Evolutionary conservation across 2,797 vertebrate species (phyloP).

Genomic region (Paratrypauchen microcephalus): DNA sequence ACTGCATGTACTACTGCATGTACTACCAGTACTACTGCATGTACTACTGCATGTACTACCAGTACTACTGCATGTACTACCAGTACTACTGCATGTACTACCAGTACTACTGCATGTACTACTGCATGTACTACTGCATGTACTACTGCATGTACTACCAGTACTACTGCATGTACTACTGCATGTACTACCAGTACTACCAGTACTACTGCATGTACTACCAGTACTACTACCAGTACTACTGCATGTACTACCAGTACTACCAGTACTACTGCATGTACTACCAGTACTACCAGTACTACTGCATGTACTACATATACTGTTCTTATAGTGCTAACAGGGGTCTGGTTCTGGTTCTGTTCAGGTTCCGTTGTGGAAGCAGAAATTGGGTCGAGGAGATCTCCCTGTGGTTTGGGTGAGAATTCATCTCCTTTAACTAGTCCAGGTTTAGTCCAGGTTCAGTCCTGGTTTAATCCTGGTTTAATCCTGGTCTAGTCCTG

Average conservation of each 20-base stretch:
- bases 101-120: neutral
- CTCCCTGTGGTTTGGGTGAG: neutral
- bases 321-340: too few relatives aligned
- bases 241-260: neutral
- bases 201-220: too few relatives aligned
- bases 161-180: neutral
- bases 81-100: too few relatives aligned
- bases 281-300: neutral
- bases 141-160: neutral
- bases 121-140: neutral
- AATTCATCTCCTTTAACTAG: too few relatives aligned
- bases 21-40: neutral
- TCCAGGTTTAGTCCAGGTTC: neutral
- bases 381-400: neutral
- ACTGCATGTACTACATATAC: neutral
- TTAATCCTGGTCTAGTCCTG: neutral
- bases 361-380: constrained; percentile 4
- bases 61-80: neutral
- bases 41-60: neutral
- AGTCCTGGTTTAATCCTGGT: neutral
- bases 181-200: too few relatives aligned
- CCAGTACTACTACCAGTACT: neutral
- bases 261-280: too few relatives aligned
- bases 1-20: too few relatives aligned
- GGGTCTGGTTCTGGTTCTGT: neutral